Evolutionary conservation across 2,888 invertebrate genomes (phyloP).

Genomic region (Vesta saturnalis): DNA sequence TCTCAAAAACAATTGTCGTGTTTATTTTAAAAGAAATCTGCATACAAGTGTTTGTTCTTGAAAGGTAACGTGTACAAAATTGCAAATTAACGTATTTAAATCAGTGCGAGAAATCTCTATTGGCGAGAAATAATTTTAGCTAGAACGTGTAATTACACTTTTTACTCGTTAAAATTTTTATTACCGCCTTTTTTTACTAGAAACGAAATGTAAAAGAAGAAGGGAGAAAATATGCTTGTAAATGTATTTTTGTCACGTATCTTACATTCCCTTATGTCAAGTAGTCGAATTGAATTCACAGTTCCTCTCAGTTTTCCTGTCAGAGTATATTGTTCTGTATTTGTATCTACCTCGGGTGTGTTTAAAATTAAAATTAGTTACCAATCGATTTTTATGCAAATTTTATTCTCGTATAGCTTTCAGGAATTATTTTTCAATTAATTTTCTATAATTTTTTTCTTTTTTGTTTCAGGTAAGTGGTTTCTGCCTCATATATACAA

Average conservation of each 20-base stretch:
- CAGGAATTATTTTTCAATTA: no score
- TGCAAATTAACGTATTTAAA: no score
- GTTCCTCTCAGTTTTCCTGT: slow-evolving; percentile 15
- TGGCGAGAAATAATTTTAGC: no score
- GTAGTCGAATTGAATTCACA: slow-evolving; percentile 14
- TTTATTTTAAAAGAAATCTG: no score
- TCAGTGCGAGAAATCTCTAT: no score
- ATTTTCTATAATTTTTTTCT: no score
- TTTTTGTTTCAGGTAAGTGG: no score
- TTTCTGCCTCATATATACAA: no score
- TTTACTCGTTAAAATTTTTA: not conserved
- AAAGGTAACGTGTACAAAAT: no score
- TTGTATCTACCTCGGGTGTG: slow-evolving; percentile 9
- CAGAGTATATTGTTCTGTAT: slow-evolving; percentile 12
- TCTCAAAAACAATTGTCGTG: no score
- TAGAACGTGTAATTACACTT: no score
- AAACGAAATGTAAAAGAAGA: not conserved
- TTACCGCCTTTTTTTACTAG: not conserved
- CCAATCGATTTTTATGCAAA: not conserved
- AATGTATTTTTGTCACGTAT: slow-evolving; percentile 11
- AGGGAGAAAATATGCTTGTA: not conserved
- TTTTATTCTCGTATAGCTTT: not conserved
- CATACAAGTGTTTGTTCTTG: no score
- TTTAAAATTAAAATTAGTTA: slow-evolving; percentile 12
- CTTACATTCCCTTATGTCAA: slow-evolving; percentile 13